Conservation (phyloP, 92 coral and sea anemone genomes). For the Zoanthus sociatus region DNA sequence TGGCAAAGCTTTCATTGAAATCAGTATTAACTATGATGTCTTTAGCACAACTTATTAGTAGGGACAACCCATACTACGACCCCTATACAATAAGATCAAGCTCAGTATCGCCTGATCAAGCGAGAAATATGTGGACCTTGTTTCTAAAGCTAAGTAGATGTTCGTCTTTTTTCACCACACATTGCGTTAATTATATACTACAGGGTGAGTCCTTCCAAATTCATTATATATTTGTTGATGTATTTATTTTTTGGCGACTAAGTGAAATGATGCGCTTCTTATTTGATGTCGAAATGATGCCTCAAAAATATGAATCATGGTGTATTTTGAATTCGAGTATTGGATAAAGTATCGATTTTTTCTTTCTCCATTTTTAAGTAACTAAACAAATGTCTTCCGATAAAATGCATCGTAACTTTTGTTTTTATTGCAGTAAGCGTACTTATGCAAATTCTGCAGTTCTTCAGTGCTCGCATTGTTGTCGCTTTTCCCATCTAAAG, state of each 20-base stretch:
- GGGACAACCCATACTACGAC: constrained; percentile 5
- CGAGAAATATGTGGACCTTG: constrained; percentile 6
- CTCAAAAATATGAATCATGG: constrained; percentile 10
- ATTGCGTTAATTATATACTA: not conserved
- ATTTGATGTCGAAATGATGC: not conserved
- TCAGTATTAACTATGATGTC: not conserved
- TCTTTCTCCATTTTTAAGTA: not conserved
- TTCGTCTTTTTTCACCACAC: constrained; percentile 10
- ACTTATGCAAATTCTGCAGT: constrained; percentile 20
- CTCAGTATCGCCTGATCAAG: constrained; percentile 20
- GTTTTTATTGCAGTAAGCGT: constrained; percentile 28
- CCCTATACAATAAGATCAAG: constrained; percentile 23
- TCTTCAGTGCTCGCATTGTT: constrained; percentile 25
- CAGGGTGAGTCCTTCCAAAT: not conserved
- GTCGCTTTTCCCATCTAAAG: constrained; percentile 30
- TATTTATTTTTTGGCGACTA: not conserved
- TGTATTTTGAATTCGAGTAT: not conserved
- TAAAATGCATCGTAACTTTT: constrained; percentile 30
- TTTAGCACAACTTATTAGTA: constrained; percentile 13
- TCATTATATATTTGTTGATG: not conserved
- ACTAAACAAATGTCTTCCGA: not conserved
- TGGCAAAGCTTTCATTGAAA: not conserved
- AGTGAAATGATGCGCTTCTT: not conserved
- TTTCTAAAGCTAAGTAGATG: constrained; percentile 17
- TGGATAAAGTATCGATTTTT: not conserved